Evolutionary conservation across 2,113 vertebrate genomes (phyloP).

Genomic region (Sebastes fasciatus): DNA sequence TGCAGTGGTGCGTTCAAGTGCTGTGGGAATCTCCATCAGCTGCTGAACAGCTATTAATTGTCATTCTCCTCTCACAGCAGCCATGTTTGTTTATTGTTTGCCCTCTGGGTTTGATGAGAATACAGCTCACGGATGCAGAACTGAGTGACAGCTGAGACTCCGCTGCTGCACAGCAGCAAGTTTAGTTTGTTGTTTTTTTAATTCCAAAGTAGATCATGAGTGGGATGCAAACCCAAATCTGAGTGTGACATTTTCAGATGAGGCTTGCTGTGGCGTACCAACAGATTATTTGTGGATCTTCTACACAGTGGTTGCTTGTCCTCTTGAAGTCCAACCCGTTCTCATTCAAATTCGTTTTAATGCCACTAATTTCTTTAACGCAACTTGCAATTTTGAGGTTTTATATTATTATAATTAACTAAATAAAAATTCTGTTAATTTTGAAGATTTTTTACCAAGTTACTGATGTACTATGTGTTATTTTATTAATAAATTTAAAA

Average conservation of each 20-base stretch:
- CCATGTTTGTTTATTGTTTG: background rate
- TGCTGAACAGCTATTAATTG: background rate
- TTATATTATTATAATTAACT: too few relatives aligned
- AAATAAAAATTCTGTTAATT: too few relatives aligned
- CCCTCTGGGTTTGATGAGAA: background rate
- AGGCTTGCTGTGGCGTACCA: background rate
- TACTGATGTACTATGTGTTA: too few relatives aligned
- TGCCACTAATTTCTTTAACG: too few relatives aligned
- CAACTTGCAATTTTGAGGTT: too few relatives aligned
- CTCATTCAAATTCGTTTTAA: background rate
- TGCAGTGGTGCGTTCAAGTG: background rate
- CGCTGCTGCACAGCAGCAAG: background rate
- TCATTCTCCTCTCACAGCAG: background rate
- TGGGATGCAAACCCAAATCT: background rate
- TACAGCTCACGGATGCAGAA: background rate
- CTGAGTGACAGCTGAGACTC: constrained; percentile 4
- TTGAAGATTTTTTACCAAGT: too few relatives aligned
- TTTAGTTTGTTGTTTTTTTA: background rate
- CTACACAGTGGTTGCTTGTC: background rate
- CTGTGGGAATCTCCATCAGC: background rate
- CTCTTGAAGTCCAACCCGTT: too few relatives aligned
- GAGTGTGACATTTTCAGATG: background rate
- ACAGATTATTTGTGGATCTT: background rate
- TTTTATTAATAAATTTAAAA: too few relatives aligned
- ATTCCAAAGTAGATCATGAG: background rate